phyloP scores from a whole-genome alignment of 2,113 vertebrate genomes.

The Caloenas nicobarica region DNA sequence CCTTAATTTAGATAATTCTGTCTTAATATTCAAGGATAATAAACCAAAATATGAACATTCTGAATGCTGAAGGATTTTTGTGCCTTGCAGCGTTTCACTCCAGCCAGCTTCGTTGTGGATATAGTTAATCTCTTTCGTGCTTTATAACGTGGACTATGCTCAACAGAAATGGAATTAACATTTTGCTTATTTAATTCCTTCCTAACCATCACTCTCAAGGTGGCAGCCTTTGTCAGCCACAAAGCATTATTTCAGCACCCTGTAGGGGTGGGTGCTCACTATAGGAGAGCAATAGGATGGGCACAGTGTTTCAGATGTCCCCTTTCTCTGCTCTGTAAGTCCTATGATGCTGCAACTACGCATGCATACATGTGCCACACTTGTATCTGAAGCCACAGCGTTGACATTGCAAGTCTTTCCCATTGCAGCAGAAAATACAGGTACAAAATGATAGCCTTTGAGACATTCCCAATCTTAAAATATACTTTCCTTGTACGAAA shows the following conservation, averaged over 20 bases:
- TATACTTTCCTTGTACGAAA: not conserved
- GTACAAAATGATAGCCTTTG: not conserved
- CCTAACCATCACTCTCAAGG: not conserved
- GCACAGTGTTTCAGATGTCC: not conserved
- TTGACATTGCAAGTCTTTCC: not conserved
- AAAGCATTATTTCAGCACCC: not conserved
- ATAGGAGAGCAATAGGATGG: not conserved
- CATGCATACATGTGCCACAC: not conserved
- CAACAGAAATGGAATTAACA: not conserved
- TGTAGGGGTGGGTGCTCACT: not conserved
- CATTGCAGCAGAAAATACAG: not conserved
- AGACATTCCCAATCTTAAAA: not conserved
- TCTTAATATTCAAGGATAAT: conserved; percentile 9
- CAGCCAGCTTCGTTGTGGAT: not conserved
- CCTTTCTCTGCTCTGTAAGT: too few relatives aligned
- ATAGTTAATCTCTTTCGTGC: not conserved
- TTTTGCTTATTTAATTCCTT: not conserved
- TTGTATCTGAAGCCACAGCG: not conserved
- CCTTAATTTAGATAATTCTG: conserved; percentile 20
- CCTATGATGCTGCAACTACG: not conserved
- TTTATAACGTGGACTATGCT: not conserved
- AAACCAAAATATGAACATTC: not conserved
- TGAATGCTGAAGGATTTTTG: not conserved
- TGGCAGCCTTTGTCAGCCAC: not conserved
- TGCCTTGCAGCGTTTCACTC: not conserved